Evolutionary conservation across 2,113 vertebrate genomes (phyloP).

Genomic region (Hyperoodon ampullatus): DNA sequence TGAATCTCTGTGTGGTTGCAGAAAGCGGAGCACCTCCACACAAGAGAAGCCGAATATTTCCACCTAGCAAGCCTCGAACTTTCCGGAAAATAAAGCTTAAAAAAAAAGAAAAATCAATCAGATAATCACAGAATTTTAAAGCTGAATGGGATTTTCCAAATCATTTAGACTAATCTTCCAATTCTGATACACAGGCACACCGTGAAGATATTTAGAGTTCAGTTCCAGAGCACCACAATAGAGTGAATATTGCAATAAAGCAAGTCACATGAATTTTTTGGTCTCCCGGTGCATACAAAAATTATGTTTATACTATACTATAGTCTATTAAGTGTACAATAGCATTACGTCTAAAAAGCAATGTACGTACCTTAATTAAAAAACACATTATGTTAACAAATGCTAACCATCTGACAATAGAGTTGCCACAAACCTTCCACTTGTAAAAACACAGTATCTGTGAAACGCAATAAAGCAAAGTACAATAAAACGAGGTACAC

Average conservation of each 20-base stretch:
- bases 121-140: conserved; percentile 36
- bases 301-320: neutral
- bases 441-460: neutral
- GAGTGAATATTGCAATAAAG: neutral
- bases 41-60: conserved; percentile 90
- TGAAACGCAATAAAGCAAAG: neutral
- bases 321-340: neutral
- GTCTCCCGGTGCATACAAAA: neutral
- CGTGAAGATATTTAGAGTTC: neutral
- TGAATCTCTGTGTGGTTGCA: conserved; percentile 94
- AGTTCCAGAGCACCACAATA: neutral
- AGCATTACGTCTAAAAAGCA: neutral
- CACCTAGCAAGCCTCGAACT: conserved; percentile 92
- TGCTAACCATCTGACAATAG: neutral
- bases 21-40: conserved; percentile 97
- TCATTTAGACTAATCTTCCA: neutral
- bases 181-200: neutral
- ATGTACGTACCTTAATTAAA: neutral
- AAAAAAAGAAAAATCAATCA: neutral
- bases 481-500: neutral
- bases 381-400: neutral
- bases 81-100: conserved; percentile 94
- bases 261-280: neutral
- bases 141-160: neutral
- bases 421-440: neutral